These are phyloP conservation scores for Rugalucina vietnamica DNA, from an alignment of 2,888 invertebrate genomes.

Conservation along the genomic window DNA sequence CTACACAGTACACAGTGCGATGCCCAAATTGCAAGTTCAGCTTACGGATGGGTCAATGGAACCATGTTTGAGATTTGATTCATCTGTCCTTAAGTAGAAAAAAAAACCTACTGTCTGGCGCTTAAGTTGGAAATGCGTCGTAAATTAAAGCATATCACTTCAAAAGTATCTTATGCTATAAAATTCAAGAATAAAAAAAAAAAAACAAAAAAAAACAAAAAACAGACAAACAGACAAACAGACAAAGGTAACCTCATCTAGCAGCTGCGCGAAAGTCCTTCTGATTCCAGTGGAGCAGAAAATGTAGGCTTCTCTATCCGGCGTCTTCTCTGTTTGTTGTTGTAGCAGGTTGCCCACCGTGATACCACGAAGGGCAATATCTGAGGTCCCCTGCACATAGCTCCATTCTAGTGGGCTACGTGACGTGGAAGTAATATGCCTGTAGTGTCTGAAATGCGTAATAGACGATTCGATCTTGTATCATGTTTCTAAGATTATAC, in stretches of 20 bases:
- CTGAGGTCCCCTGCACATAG: conserved; percentile 76
- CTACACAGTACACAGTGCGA: too few relatives aligned
- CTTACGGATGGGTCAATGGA: too few relatives aligned
- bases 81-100: too few relatives aligned
- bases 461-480: too few relatives aligned
- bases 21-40: too few relatives aligned
- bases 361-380: conserved; percentile 74
- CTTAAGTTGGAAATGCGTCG: too few relatives aligned
- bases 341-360: conserved; percentile 81
- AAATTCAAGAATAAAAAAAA: not conserved
- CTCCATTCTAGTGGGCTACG: conserved; percentile 66
- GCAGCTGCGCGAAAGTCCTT: conserved; percentile 77
- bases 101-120: too few relatives aligned
- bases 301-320: conserved; percentile 79
- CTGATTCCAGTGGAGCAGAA: conserved; percentile 71
- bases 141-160: too few relatives aligned
- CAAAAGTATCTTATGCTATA: not conserved
- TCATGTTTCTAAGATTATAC: too few relatives aligned
- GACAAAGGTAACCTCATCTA: conserved; percentile 72
- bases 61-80: too few relatives aligned
- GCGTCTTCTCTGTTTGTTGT: conserved; percentile 70
- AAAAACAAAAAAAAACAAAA: conserved; percentile 16
- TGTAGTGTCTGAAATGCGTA: too few relatives aligned
- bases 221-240: not conserved
- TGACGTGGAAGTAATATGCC: too few relatives aligned